These are phyloP conservation scores for Allophyes oxyacanthae DNA, from an alignment of 2,888 invertebrate genomes.

Conservation along the genomic window DNA sequence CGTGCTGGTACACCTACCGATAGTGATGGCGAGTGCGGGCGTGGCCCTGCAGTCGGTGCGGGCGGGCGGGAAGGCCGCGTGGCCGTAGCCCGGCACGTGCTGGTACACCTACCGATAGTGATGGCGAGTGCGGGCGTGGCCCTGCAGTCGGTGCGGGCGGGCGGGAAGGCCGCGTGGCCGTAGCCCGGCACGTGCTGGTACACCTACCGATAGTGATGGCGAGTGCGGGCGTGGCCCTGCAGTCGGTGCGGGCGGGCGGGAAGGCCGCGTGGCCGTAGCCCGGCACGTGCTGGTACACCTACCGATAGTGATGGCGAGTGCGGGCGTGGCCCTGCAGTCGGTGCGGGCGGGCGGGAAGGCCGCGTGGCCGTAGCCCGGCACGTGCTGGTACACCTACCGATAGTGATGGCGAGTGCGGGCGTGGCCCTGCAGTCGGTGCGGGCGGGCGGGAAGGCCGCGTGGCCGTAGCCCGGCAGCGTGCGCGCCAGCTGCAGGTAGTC, in stretches of 20 bases:
- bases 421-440: slow-evolving; percentile 91
- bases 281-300: slow-evolving; percentile 93
- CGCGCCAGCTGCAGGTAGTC: slow-evolving; percentile 96
- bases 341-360: slow-evolving; percentile 98
- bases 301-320: slow-evolving; percentile 89
- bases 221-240: slow-evolving; percentile 89
- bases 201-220: slow-evolving; percentile 92
- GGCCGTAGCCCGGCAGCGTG: slow-evolving; percentile 97
- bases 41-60: slow-evolving; percentile 91
- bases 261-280: slow-evolving; percentile 98
- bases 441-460: slow-evolving; percentile 97
- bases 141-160: slow-evolving; percentile 93
- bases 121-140: slow-evolving; percentile 92
- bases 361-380: slow-evolving; percentile 98
- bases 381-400: slow-evolving; percentile 91
- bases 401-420: slow-evolving; percentile 93
- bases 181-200: slow-evolving; percentile 94
- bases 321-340: slow-evolving; percentile 90
- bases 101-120: slow-evolving; percentile 88
- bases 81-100: slow-evolving; percentile 97
- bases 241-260: slow-evolving; percentile 97
- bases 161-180: slow-evolving; percentile 98
- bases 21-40: slow-evolving; percentile 93
- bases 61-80: slow-evolving; percentile 97
- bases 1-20: slow-evolving; percentile 84